Evolutionary conservation across 1,140 invertebrate species (phyloP).

Genomic region (Leptinotarsa lineolata): DNA sequence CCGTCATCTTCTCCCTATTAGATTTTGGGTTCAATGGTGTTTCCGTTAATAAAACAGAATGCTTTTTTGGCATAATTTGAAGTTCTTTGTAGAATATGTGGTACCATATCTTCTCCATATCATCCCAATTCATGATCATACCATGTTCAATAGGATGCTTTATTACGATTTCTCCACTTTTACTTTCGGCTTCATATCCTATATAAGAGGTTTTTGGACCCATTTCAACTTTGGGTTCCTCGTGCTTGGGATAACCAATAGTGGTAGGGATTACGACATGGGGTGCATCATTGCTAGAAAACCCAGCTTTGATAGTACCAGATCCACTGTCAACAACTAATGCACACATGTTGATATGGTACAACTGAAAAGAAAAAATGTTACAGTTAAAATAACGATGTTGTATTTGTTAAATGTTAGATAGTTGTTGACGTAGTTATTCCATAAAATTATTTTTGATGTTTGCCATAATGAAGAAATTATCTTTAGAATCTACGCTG

Average conservation of each 20-base stretch:
- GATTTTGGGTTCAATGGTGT: conserved; percentile 91
- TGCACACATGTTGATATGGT: conserved; percentile 78
- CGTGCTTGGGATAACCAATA: conserved; percentile 84
- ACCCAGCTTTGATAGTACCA: conserved; percentile 97
- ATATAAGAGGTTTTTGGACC: conserved; percentile 86
- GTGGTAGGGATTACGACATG: conserved; percentile 94
- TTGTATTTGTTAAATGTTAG: no score
- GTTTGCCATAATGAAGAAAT: no score
- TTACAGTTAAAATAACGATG: no score
- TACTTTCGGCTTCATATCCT: conserved; percentile 91
- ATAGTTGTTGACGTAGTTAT: no score
- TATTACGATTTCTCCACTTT: conserved; percentile 87
- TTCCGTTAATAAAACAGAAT: conserved; percentile 89
- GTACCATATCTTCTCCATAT: conserved; percentile 98
- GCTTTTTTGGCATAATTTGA: conserved; percentile 90
- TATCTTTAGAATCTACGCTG: no score
- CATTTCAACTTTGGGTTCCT: conserved; percentile 94
- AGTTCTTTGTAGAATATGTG: conserved; percentile 95
- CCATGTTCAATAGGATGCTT: conserved; percentile 95
- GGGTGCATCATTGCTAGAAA: conserved; percentile 94
- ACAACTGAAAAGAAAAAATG: conserved; percentile 55
- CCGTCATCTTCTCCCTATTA: conserved; percentile 80
- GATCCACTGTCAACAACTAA: conserved; percentile 91
- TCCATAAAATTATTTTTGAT: no score
- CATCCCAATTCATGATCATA: conserved; percentile 96